Percentiles rank a stretch among this genome's conserved stretches.
Conservation (phyloP, 1,140 invertebrate species). For the Ceratosolen fusciceps region DNA sequence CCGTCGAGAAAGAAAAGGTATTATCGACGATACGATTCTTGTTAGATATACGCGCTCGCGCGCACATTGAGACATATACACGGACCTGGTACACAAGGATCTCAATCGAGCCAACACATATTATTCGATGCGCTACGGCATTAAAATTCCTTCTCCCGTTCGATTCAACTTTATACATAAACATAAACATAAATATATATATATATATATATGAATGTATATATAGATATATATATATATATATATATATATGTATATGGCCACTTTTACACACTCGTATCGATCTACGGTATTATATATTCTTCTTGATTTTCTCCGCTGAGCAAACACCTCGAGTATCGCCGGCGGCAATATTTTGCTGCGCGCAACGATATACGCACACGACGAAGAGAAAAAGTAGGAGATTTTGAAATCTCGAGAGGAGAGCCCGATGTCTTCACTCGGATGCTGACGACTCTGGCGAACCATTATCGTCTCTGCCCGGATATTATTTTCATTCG, state of each 20-base stretch:
- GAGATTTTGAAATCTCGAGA: slow-evolving; percentile 18
- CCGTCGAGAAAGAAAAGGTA: not conserved
- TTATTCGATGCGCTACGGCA: not conserved
- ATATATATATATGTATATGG: too few species aligned
- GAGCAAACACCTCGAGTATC: not conserved
- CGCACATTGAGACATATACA: not conserved
- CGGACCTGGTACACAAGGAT: slow-evolving; percentile 22
- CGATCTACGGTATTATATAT: slow-evolving; percentile 12
- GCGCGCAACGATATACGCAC: not conserved
- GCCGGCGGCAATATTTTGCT: not conserved
- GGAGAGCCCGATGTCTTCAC: not conserved
- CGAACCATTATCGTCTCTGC: not conserved
- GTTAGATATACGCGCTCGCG: not conserved
- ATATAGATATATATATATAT: too few species aligned
- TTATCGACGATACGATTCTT: not conserved
- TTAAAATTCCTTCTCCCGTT: slow-evolving; percentile 40
- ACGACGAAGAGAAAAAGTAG: not conserved
- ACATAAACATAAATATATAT: too few species aligned
- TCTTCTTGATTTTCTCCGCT: not conserved
- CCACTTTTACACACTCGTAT: slow-evolving; percentile 34
- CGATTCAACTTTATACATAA: slow-evolving; percentile 53
- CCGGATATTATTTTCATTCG: not conserved
- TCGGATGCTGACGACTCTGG: not conserved
- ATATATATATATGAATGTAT: too few species aligned
- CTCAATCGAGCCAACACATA: slow-evolving; percentile 18